phyloP scores from a whole-genome alignment of 1,140 invertebrate genomes.

The Scaptomyza hsui region DNA sequence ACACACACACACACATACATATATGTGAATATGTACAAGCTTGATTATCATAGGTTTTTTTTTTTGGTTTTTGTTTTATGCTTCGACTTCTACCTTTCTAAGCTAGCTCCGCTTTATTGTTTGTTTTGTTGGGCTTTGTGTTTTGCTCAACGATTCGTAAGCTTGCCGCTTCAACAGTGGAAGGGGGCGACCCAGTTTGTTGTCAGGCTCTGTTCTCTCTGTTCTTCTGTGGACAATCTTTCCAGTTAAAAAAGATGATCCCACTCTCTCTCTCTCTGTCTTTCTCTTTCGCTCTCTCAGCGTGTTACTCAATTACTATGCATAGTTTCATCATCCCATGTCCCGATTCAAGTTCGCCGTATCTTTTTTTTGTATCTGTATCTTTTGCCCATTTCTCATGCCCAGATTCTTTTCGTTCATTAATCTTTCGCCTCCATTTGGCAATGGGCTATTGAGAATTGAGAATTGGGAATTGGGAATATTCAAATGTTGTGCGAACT shows the following conservation, averaged over 20 bases:
- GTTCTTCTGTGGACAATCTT: not conserved
- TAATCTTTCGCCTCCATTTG: conserved; percentile 59
- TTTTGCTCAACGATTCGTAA: conserved; percentile 54
- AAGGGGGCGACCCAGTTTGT: conserved; percentile 37
- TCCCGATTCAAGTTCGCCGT: conserved; percentile 1
- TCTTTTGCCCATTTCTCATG: conserved; percentile 35
- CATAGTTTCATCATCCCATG: conserved; percentile 22
- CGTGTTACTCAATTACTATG: conserved; percentile 19
- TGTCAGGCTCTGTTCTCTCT: not conserved
- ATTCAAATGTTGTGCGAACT: conserved; percentile 56
- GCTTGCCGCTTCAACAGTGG: conserved; percentile 21
- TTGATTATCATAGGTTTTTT: conserved; percentile 32
- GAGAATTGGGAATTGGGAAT: conserved; percentile 28
- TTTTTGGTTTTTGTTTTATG: conserved; percentile 3
- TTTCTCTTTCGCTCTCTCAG: not conserved
- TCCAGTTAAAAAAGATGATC: conserved; percentile 5
- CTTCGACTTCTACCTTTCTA: conserved; percentile 43
- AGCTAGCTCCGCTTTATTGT: conserved; percentile 31
- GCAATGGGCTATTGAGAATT: conserved; percentile 1
- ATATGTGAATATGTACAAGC: conserved; percentile 13
- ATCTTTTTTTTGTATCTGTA: conserved; percentile 31
- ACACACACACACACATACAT: not conserved
- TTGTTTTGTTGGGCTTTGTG: conserved; percentile 29
- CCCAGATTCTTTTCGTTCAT: conserved; percentile 47
- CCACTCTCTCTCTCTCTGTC: not conserved